A percentile compares a stretch with the other conserved stretches of the same genome.
phyloP scores from a whole-genome alignment of 2,113 vertebrate species.

The Drymodes brunneopygia region DNA sequence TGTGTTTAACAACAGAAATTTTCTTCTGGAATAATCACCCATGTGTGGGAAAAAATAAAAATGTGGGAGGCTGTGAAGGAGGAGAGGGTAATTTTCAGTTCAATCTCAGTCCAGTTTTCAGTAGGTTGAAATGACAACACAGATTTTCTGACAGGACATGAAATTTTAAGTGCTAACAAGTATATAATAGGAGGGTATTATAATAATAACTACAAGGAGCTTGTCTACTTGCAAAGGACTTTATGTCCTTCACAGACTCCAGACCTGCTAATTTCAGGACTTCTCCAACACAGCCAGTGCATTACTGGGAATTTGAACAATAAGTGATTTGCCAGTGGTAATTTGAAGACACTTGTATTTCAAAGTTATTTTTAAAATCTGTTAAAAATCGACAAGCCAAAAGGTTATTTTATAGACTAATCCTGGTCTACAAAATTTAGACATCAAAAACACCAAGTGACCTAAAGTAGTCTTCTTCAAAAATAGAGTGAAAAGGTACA shows the following conservation, averaged over 20 bases:
- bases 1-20: background rate
- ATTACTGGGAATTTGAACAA: background rate
- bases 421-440: background rate
- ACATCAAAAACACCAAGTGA: background rate
- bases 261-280: background rate
- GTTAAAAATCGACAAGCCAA: background rate
- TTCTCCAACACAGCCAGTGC: background rate
- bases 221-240: background rate
- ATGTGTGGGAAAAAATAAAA: background rate
- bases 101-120: background rate
- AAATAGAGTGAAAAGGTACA: background rate
- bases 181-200: conserved; percentile 20
- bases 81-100: background rate
- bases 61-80: background rate
- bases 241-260: conserved; percentile 18
- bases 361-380: background rate
- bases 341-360: background rate
- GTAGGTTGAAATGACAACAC: conserved; percentile 47
- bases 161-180: conserved; percentile 38
- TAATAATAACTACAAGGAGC: conserved; percentile 5
- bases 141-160: conserved; percentile 16
- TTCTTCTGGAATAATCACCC: background rate
- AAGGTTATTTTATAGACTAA: background rate
- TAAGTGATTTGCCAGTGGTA: background rate
- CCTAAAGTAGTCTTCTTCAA: background rate